These are phyloP conservation scores for Deroplatys truncata DNA, from an alignment of 2,888 invertebrate species.

Conservation along the genomic window DNA sequence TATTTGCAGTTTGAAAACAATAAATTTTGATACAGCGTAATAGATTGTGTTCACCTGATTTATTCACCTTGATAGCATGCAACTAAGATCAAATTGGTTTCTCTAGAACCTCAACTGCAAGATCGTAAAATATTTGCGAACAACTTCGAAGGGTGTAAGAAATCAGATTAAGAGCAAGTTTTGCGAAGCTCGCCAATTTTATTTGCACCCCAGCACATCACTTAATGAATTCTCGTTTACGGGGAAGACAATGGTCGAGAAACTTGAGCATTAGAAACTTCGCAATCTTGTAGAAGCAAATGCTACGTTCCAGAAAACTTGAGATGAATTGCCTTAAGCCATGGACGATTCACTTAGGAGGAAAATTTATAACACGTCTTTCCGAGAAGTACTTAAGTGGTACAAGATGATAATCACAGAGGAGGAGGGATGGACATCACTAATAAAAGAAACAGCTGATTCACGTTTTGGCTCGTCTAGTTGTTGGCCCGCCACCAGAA, in stretches of 20 bases:
- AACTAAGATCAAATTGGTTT: too few relatives aligned
- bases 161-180: too few relatives aligned
- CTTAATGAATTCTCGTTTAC: background rate
- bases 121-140: too few relatives aligned
- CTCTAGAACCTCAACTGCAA: too few relatives aligned
- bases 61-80: too few relatives aligned
- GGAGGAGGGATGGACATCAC: background rate
- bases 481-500: background rate
- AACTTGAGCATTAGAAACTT: conserved; percentile 15
- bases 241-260: background rate
- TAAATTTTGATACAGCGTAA: too few relatives aligned
- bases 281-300: background rate
- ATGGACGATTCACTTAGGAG: conserved; percentile 6
- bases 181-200: too few relatives aligned
- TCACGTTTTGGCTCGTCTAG: background rate
- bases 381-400: conserved; percentile 14
- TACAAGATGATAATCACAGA: conserved; percentile 4
- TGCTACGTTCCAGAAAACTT: background rate
- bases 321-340: background rate
- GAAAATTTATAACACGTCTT: conserved; percentile 14
- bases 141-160: too few relatives aligned
- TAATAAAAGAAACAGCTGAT: conserved; percentile 12
- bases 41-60: too few relatives aligned
- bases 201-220: too few relatives aligned
- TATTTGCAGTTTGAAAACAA: too few relatives aligned